Evolutionary conservation across 2,113 vertebrate species (phyloP), one percentile per base, ranked within the genome.

Genomic region (Mellivora capensis): DNA sequence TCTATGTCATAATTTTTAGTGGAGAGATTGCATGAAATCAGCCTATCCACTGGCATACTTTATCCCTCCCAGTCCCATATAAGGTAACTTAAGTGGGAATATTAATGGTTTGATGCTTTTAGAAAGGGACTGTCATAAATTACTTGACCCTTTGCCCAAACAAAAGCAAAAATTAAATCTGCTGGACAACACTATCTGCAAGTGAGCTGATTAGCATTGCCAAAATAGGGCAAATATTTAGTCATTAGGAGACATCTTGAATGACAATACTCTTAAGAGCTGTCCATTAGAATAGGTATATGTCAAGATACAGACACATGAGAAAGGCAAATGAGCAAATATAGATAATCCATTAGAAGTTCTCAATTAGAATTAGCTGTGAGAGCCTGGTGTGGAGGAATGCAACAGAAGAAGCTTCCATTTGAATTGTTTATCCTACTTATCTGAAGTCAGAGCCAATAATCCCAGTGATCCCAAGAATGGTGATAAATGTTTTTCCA

Each of bases 381-480:
- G 37, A 62, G 69, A 92, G 49, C 20, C 49, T 77, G 9, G 8
- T 5, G 4, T 90, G 49, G 47, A 72, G 47, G 54, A 93, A 69
- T 84, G 47, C 47, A 81, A 89, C n/a, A 84, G 91, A 90, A 97
- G 39, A 39, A 39, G 77, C 61, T 91, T 88, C 57, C 69, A 29
- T n/a, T 61, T 42, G 59, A 81, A 31, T 31, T 42, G 27, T 85
- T 94, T 85, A 94, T 86, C 80, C 71, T 79, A 10, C 64, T 91
- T 82, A 91, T 83, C 72, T 69, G 72, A 91, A 93, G 87, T 79
- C 87, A 87, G 62, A 93, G 77, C 72, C 90, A 86, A 47, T 61
- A 86, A 93, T 96, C 89, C 54, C 89, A 96, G 2, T 59, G 81
- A 93, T 77, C 54, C 89, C 49, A 88, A 87, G 97, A 96, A 96